Evolutionary conservation across 1,140 invertebrate species (phyloP).

Genomic region (Wiebesia pumilae): DNA sequence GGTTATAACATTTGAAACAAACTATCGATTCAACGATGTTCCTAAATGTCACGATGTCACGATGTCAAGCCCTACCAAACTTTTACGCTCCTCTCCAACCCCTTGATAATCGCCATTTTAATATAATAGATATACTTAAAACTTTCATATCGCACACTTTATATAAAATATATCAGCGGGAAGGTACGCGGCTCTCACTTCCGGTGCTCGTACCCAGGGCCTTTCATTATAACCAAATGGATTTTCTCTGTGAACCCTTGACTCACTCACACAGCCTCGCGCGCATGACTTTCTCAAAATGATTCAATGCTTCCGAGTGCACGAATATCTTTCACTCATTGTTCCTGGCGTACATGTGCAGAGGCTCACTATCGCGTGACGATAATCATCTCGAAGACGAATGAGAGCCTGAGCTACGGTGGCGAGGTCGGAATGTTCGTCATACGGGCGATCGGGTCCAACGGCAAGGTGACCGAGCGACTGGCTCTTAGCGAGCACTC

Average conservation of each 20-base stretch:
- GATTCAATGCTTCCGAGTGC: background rate
- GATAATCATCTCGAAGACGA: constrained; percentile 83
- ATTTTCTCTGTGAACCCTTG: background rate
- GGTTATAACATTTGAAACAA: too few species aligned
- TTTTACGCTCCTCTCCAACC: background rate
- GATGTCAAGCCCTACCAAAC: background rate
- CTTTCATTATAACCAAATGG: too few species aligned
- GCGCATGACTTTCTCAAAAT: constrained; percentile 6
- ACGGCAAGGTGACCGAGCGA: constrained; percentile 77
- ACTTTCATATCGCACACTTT: constrained; percentile 31
- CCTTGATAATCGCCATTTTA: background rate
- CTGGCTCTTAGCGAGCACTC: constrained; percentile 76
- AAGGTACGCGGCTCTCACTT: background rate
- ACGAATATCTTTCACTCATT: background rate
- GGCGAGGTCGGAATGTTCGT: constrained; percentile 85
- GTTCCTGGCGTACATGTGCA: constrained; percentile 62
- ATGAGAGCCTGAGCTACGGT: constrained; percentile 82
- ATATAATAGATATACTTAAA: constrained; percentile 25
- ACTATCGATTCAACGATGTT: too few species aligned
- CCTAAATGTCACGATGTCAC: background rate
- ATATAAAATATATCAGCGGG: background rate
- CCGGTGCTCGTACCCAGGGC: background rate
- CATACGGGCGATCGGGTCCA: constrained; percentile 80
- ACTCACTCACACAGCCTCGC: background rate
- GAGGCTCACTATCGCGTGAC: constrained; percentile 85